Conservation (phyloP, 2,888 invertebrate species). For the Diarsia brunnea region DNA sequence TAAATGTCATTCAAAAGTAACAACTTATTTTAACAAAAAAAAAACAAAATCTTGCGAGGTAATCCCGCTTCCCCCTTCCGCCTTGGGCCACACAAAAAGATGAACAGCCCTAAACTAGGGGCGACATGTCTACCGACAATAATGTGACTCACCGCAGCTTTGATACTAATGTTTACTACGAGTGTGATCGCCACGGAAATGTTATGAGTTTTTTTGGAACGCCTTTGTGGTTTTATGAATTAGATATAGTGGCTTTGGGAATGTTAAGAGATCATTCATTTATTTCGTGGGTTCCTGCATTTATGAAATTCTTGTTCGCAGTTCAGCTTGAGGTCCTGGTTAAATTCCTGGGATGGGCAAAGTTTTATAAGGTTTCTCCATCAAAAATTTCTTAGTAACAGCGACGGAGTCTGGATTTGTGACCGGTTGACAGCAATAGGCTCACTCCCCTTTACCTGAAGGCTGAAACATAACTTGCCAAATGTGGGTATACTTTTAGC, state of each 20-base stretch:
- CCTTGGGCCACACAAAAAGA: slow-evolving; percentile 65
- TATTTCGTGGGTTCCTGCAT: background rate
- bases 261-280: slow-evolving; percentile 1
- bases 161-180: slow-evolving; percentile 76
- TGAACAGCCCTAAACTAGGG: slow-evolving; percentile 74
- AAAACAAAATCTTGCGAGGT: background rate
- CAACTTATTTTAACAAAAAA: background rate
- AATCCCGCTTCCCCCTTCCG: slow-evolving; percentile 17
- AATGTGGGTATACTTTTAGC: too few species aligned
- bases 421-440: too few species aligned
- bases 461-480: too few species aligned
- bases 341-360: too few species aligned
- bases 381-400: too few species aligned
- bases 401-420: too few species aligned
- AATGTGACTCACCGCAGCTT: slow-evolving; percentile 80
- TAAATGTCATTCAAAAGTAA: background rate
- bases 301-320: background rate
- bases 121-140: slow-evolving; percentile 73
- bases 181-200: slow-evolving; percentile 60
- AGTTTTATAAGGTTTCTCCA: too few species aligned
- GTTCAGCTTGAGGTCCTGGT: too few species aligned
- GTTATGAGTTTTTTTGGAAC: slow-evolving; percentile 43
- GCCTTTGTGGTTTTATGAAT: slow-evolving; percentile 29
- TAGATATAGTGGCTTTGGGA: slow-evolving; percentile 24
- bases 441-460: too few species aligned